Evolutionary conservation across 2,888 invertebrate genomes (phyloP), one percentile per base, ranked within the genome.

Genomic region (Epinotia brunnichana): DNA sequence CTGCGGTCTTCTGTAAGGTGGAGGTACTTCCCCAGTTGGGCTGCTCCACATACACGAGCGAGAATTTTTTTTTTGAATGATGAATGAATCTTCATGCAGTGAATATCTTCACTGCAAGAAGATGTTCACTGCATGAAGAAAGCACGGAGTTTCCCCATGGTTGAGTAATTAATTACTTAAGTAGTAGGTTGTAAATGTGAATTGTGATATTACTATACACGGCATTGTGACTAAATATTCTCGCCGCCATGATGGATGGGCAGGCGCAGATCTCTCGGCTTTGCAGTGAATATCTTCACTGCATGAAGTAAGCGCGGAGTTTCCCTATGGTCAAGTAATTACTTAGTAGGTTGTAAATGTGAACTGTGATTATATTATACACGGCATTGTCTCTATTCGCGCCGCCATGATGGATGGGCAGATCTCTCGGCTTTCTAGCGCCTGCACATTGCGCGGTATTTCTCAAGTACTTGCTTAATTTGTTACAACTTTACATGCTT

Each of bases 401-500:
- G 57, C 21, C 11, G 15, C 15, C 41, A 59, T 41, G 73, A 62
- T 57, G 63, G 24, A 62, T 68, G 48, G 7, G 63, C 57, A 29
- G 21, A 29, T 69, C 61, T 62, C 61, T 48, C 51, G 19, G 44
- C 69, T 53, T 69, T 73, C 57, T 63, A 53, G 63, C 51, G 51
- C 29, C 48, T 66, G 15, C 17, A 17, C 51, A 62, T 29, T 29
- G 15, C 56, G 53, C 29, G 73, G 59, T 53, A 69, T 63, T 72
- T 72, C 61, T 62, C 54, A 69, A 63, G 73, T 73, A 69, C 63
- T 44, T 69, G 68, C 41, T 63, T 68, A 57, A 57, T 73, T 62
- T 41, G 56, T 57, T 63, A 63, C 62, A 19, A 41, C 53, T 15
- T 67, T 66, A 66, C 66, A 51, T 62, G 67, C 15, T 73, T 57